Conservation (phyloP, 92 coral and sea anemone genomes). For the Micromussa lordhowensis region DNA sequence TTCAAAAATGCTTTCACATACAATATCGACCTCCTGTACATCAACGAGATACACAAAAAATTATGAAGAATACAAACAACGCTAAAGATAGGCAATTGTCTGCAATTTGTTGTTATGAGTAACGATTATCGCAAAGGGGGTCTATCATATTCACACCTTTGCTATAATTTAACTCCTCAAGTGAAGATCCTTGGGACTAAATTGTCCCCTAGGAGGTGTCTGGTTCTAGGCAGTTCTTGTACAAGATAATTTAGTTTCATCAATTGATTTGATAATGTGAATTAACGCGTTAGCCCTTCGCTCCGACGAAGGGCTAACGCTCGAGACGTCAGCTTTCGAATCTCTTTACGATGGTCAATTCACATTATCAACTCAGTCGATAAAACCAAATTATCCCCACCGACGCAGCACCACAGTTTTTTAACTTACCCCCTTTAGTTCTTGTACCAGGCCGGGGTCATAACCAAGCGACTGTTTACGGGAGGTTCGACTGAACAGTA, state of each 20-base stretch:
- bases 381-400: too few species aligned
- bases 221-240: too few species aligned
- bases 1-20: constrained; percentile 80
- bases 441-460: background rate
- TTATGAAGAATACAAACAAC: background rate
- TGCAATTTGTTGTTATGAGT: background rate
- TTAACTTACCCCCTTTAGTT: too few species aligned
- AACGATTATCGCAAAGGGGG: background rate
- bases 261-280: too few species aligned
- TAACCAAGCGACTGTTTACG: too few species aligned
- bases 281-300: constrained; percentile 42
- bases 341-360: too few species aligned
- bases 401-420: too few species aligned
- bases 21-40: constrained; percentile 67
- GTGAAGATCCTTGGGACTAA: too few species aligned
- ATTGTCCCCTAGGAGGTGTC: too few species aligned
- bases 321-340: constrained; percentile 28
- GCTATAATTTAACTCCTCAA: too few species aligned
- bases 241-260: too few species aligned
- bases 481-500: background rate
- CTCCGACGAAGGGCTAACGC: constrained; percentile 44
- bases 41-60: background rate
- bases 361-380: too few species aligned
- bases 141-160: background rate
- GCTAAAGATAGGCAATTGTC: background rate